Base-by-base conservation (phyloP, 2,888 invertebrate species). In the Beris chalybata region DNA sequence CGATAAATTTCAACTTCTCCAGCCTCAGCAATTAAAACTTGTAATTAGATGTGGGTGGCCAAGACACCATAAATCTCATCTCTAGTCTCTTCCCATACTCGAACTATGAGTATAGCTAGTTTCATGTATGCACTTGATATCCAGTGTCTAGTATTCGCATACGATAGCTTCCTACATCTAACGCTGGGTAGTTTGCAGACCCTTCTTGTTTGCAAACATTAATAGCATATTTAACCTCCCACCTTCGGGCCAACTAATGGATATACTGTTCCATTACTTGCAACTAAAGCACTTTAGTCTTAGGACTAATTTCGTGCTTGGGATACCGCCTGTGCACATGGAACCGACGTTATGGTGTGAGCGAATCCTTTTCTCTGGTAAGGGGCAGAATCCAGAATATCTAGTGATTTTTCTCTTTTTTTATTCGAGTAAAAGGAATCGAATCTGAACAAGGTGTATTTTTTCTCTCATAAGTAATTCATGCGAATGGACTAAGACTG, bases 41-140 rank as follows among this genome's bases (percentile, higher is more conserved):
- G 66, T 70, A 71, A 71, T 71, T 71, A 71, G 71, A 70, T 71
- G 70, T 65, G 70, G 71, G 68, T 69, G 66, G 69, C 68, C 70
- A 71, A 71, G 71, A 71, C 68, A 68, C 67, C 70, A 71, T 68
- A 71, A 71, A 69, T 71, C 69, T 68, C 69, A 70, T 71, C 56
- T 52, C 13, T 32, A 57, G 57, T 38, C 52, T 48, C 56, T 48
- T 38, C 57, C 32, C 32, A 38, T 55, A 31, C 32, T 29, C 55
- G 57, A 65, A 65, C 65, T 59, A 59, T 48, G 1, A 38, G 52
- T 11, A 52, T 38, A 61, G 53, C 38, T 38, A 31, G 31, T 29
- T 12, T 22, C 52, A 30, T 61, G 50, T 43, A 50, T 61, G 61
- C 61, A 61, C 61, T 61, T 61, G 38, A 31, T 48, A 31, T 52